phyloP scores from a whole-genome alignment of 1,140 invertebrate species.

The Bombus fervidus region DNA sequence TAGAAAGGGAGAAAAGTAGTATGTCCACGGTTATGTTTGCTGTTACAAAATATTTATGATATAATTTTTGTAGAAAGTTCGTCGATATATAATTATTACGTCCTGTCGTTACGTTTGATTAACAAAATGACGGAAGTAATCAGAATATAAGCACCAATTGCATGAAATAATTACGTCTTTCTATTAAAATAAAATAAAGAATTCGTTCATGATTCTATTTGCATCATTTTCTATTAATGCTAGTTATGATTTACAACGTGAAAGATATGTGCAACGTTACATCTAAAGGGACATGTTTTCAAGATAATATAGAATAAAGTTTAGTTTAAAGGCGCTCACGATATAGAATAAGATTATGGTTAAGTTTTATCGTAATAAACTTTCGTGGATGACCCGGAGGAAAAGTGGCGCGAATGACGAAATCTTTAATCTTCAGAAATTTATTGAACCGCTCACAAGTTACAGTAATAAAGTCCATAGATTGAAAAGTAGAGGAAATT shows the following conservation, averaged over 20 bases:
- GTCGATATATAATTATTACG: not conserved
- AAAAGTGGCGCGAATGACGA: not conserved
- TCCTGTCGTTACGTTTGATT: not conserved
- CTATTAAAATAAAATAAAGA: not conserved
- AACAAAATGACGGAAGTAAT: not conserved
- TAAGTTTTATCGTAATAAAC: not conserved
- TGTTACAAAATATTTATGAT: not conserved
- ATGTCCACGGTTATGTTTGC: not conserved
- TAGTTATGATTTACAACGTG: not conserved
- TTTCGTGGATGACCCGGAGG: not conserved
- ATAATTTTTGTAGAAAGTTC: not conserved
- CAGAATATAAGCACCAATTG: not conserved
- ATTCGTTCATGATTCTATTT: not conserved
- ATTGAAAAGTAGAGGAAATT: too few relatives aligned
- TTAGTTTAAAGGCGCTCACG: not conserved
- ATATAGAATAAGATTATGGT: not conserved
- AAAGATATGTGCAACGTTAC: slow-evolving; percentile 13
- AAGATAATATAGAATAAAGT: not conserved
- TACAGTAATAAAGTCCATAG: too few relatives aligned
- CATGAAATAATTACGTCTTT: not conserved
- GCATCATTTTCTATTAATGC: not conserved
- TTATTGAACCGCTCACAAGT: too few relatives aligned
- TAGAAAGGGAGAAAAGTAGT: slow-evolving; percentile 13
- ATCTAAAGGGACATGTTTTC: not conserved
- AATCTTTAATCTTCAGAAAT: not conserved